Conservation (phyloP, 2,888 invertebrate genomes). For the Copidosoma aretas region DNA sequence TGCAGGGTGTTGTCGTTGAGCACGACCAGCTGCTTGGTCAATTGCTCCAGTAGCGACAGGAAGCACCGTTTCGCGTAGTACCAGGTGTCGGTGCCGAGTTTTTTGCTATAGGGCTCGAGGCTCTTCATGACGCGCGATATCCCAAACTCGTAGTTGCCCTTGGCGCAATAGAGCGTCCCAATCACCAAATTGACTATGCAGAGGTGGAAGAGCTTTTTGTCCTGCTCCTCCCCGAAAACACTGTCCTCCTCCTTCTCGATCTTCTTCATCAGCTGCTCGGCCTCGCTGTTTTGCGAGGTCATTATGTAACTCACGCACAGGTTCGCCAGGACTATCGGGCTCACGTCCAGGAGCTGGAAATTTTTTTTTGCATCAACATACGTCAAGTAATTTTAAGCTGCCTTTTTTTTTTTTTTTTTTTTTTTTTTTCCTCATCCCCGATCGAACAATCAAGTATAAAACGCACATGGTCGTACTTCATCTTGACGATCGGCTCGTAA, state of each 20-base stretch:
- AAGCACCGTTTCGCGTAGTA: conserved; percentile 96
- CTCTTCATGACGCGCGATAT: conserved; percentile 97
- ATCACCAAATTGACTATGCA: conserved; percentile 99
- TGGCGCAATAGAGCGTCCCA: conserved; percentile 97
- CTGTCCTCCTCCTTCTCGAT: conserved; percentile 98
- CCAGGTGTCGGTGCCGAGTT: conserved; percentile 98
- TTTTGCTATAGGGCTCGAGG: conserved; percentile 89
- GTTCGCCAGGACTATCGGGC: conserved; percentile 98
- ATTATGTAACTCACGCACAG: conserved; percentile 98
- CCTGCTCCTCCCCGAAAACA: conserved; percentile 88
- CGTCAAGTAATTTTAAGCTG: too few species aligned
- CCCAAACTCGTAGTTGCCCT: conserved; percentile 98
- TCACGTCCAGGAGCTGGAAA: conserved; percentile 83
- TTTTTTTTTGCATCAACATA: too few species aligned
- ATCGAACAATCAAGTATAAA: too few species aligned
- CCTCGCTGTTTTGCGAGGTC: conserved; percentile 98
- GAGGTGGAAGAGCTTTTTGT: conserved; percentile 91
- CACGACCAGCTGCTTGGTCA: conserved; percentile 88
- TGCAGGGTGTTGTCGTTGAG: conserved; percentile 85
- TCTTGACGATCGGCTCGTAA: conserved; percentile 96
- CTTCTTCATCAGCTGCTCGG: conserved; percentile 97
- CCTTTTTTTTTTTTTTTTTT: too few species aligned
- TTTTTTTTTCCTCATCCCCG: too few species aligned
- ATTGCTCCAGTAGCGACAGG: conserved; percentile 88
- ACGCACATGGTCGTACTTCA: conserved; percentile 83